Conservation (phyloP, 2,113 vertebrate genomes). For the Ophthalmolycus amberensis region DNA sequence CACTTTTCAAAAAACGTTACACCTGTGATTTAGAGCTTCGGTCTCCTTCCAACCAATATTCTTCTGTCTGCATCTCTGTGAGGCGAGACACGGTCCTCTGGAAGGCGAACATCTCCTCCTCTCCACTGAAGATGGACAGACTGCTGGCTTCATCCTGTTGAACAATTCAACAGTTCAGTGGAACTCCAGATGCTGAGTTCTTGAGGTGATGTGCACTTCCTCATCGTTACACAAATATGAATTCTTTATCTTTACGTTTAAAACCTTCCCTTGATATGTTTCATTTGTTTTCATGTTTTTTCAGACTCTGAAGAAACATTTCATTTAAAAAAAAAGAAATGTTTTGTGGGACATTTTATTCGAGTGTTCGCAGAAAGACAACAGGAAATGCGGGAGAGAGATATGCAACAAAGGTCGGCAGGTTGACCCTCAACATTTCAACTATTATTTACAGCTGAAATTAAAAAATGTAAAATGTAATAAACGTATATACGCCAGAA, state of each 20-base stretch:
- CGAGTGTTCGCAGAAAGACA: neutral
- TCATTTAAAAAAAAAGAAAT: no score
- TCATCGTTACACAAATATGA: neutral
- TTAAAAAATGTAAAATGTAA: neutral
- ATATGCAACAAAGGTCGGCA: neutral
- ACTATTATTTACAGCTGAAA: neutral
- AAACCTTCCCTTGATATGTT: neutral
- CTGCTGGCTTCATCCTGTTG: constrained; percentile 88
- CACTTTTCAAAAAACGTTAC: constrained; percentile 16
- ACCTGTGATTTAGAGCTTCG: constrained; percentile 75
- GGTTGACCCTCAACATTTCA: neutral
- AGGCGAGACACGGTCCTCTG: constrained; percentile 95
- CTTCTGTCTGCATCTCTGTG: constrained; percentile 97
- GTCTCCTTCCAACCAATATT: constrained; percentile 95
- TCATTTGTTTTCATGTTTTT: neutral
- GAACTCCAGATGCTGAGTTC: neutral
- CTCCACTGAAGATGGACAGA: constrained; percentile 95
- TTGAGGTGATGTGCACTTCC: neutral
- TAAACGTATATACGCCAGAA: neutral
- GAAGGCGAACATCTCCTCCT: constrained; percentile 95
- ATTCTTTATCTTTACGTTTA: neutral
- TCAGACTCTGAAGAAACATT: neutral
- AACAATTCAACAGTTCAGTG: neutral
- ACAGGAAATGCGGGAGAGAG: neutral
- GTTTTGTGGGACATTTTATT: neutral